These are phyloP conservation scores for Chloroclysta siterata DNA, from an alignment of 2,888 invertebrate genomes.

Conservation along the genomic window DNA sequence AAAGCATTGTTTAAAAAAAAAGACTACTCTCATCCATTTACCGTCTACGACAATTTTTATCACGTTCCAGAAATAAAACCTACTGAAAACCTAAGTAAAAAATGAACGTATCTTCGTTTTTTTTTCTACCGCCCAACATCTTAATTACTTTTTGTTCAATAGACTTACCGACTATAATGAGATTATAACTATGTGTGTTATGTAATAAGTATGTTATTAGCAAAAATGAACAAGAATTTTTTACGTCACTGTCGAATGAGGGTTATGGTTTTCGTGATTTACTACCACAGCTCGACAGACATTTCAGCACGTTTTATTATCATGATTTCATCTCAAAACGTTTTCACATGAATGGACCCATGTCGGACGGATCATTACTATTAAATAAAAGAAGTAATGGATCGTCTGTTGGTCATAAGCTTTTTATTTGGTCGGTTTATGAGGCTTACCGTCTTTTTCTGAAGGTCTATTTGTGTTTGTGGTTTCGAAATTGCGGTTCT, in stretches of 20 bases:
- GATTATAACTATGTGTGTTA: no score
- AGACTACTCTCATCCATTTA: no score
- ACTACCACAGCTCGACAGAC: conserved; percentile 1
- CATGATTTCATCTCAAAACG: conserved; percentile 11
- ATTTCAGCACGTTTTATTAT: conserved; percentile 9
- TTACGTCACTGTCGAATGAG: neutral
- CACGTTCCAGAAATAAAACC: no score
- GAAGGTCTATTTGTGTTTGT: conserved; percentile 8
- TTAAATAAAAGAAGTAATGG: conserved; percentile 13
- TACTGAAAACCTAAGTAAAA: no score
- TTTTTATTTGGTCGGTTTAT: conserved; percentile 18
- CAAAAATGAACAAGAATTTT: neutral
- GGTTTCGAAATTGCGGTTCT: conserved; percentile 1
- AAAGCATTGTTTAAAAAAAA: no score
- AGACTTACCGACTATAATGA: no score
- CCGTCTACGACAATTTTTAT: no score
- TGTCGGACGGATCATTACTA: conserved; percentile 10
- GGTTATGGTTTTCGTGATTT: conserved; percentile 7
- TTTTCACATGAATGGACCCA: conserved; percentile 15
- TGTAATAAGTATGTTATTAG: no score
- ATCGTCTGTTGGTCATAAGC: conserved; percentile 17
- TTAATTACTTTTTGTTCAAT: no score
- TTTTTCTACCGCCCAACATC: no score
- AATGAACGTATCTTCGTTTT: no score
- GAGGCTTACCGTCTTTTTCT: conserved; percentile 1